Conservation (phyloP, 2,113 vertebrate species). For the Mus pahari region DNA sequence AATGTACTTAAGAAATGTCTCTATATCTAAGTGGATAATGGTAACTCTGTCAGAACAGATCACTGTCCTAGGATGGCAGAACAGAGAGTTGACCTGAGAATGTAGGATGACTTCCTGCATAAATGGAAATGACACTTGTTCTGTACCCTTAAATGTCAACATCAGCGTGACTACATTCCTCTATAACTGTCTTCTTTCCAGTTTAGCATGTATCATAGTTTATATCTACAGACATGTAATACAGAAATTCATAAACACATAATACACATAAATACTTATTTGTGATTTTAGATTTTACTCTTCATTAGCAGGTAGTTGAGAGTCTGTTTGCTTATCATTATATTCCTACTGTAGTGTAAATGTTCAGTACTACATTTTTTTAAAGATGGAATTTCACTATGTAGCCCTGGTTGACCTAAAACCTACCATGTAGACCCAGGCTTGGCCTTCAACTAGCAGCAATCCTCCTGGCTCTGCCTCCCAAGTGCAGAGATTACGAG, state of each 20-base stretch:
- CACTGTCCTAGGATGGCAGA: neutral
- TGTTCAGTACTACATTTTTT: neutral
- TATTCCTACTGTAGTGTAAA: neutral
- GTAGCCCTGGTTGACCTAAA: neutral
- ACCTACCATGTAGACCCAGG: neutral
- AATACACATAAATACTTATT: neutral
- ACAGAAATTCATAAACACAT: neutral
- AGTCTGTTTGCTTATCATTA: neutral
- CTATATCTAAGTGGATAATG: neutral
- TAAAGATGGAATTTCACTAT: neutral
- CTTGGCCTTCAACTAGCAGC: neutral
- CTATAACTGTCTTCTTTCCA: constrained; percentile 42
- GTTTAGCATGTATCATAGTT: neutral
- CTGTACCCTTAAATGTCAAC: neutral
- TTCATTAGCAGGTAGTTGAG: neutral
- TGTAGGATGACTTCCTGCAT: neutral
- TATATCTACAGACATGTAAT: neutral
- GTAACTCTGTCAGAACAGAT: constrained; percentile 17
- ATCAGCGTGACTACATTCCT: neutral
- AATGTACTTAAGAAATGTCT: neutral
- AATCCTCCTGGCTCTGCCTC: neutral
- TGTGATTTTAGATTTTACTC: neutral
- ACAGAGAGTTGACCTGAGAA: neutral
- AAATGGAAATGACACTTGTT: neutral
- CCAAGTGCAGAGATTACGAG: neutral